Percentiles rank a stretch among this genome's conserved stretches.
Conservation (phyloP, 2,888 invertebrate genomes). For the Ligdia adustata region DNA sequence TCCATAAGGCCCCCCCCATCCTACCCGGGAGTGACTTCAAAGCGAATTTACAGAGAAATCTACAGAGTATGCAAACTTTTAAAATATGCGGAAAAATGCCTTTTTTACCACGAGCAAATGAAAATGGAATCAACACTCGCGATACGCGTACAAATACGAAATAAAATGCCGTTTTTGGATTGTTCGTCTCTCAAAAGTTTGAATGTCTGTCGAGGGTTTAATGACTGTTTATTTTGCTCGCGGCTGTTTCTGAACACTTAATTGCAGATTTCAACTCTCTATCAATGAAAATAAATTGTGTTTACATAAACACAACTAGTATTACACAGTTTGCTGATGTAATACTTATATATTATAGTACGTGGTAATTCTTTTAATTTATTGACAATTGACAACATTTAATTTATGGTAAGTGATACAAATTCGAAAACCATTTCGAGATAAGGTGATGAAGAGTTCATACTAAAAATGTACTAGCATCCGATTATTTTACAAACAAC, state of each 20-base stretch:
- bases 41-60: constrained; percentile 59
- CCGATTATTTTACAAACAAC: no score
- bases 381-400: no score
- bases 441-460: no score
- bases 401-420: no score
- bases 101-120: constrained; percentile 44
- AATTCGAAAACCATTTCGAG: no score
- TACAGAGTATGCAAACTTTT: constrained; percentile 46
- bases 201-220: constrained; percentile 20
- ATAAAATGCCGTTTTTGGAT: constrained; percentile 30
- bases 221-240: constrained; percentile 23
- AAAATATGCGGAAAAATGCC: constrained; percentile 51
- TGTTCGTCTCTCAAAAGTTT: constrained; percentile 28
- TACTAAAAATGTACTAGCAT: no score
- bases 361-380: no score
- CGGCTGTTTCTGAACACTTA: neutral
- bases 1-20: constrained; percentile 21
- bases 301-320: no score
- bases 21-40: constrained; percentile 42
- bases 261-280: neutral
- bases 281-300: no score
- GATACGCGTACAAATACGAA: constrained; percentile 33
- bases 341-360: no score
- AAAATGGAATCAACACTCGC: constrained; percentile 47
- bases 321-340: no score